A percentile compares a stretch with the other conserved stretches of the same genome.
phyloP scores from a whole-genome alignment of 2,797 vertebrate species.

The Semotilus atromaculatus region DNA sequence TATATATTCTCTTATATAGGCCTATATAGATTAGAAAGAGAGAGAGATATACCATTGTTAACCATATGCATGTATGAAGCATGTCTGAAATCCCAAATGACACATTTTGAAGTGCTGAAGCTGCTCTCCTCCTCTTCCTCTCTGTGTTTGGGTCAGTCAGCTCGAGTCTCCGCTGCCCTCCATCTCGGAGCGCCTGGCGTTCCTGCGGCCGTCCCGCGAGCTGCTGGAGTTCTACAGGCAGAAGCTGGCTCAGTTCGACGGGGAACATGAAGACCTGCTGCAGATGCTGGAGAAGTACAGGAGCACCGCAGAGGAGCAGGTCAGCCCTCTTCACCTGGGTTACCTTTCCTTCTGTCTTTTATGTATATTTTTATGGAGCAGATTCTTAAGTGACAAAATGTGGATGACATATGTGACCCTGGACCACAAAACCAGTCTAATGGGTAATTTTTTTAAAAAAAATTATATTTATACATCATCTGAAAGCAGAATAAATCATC shows the following conservation, averaged over 20 bases:
- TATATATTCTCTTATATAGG: no score
- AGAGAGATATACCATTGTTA: background rate
- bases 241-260: slow-evolving; percentile 90
- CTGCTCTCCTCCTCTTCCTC: background rate
- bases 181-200: slow-evolving; percentile 82
- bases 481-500: no score
- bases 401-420: no score
- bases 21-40: no score
- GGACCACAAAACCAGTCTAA: no score
- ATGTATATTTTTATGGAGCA: no score
- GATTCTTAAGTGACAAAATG: no score
- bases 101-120: background rate
- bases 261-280: slow-evolving; percentile 87
- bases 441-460: no score
- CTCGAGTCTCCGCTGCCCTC: slow-evolving; percentile 85
- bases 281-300: slow-evolving; percentile 88
- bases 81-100: background rate
- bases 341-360: no score
- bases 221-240: slow-evolving; percentile 91
- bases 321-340: slow-evolving; percentile 50
- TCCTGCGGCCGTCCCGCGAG: slow-evolving; percentile 87
- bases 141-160: slow-evolving; percentile 44
- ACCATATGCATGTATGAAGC: background rate
- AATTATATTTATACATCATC: no score
- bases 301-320: slow-evolving; percentile 86